A percentile compares a stretch with the other conserved stretches of the same genome.
Conservation (phyloP, 2,888 invertebrate species). For the Steinernema carpocapsae region DNA sequence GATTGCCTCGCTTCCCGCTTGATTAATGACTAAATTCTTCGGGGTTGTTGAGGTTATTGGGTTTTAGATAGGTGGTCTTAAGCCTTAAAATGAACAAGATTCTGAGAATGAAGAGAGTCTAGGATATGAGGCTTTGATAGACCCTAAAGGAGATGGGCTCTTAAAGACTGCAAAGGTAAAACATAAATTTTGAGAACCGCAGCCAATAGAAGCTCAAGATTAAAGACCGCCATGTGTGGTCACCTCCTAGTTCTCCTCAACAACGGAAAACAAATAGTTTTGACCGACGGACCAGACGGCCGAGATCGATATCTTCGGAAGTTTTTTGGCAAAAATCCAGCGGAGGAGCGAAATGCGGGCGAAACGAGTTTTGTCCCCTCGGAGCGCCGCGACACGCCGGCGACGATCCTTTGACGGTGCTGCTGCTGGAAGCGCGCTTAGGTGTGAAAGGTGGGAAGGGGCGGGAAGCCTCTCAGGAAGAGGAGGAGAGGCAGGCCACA, state of each 20-base stretch:
- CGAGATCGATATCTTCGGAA: conserved; percentile 28
- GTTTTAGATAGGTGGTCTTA: neutral
- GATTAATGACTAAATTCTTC: conserved; percentile 20
- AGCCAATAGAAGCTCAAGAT: no score
- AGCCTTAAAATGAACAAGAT: neutral
- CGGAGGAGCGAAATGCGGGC: neutral
- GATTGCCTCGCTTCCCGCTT: conserved; percentile 8
- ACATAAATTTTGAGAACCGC: no score
- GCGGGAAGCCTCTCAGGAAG: neutral
- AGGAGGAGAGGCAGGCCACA: neutral
- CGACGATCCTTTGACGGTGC: conserved; percentile 1
- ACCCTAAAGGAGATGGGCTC: no score
- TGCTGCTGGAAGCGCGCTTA: neutral
- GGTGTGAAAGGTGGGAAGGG: conserved; percentile 8
- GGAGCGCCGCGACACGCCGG: conserved; percentile 10
- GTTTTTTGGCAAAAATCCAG: conserved; percentile 34
- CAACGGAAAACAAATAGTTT: conserved; percentile 18
- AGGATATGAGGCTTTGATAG: no score
- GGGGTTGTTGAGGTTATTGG: neutral
- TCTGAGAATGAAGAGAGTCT: no score
- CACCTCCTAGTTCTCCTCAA: no score
- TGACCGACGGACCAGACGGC: conserved; percentile 2
- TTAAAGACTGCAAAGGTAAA: no score
- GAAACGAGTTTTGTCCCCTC: conserved; percentile 30
- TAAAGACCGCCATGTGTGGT: neutral